These are phyloP conservation scores for Zelostemma sp. DNA, from an alignment of 1,140 invertebrate species.

Conservation along the genomic window DNA sequence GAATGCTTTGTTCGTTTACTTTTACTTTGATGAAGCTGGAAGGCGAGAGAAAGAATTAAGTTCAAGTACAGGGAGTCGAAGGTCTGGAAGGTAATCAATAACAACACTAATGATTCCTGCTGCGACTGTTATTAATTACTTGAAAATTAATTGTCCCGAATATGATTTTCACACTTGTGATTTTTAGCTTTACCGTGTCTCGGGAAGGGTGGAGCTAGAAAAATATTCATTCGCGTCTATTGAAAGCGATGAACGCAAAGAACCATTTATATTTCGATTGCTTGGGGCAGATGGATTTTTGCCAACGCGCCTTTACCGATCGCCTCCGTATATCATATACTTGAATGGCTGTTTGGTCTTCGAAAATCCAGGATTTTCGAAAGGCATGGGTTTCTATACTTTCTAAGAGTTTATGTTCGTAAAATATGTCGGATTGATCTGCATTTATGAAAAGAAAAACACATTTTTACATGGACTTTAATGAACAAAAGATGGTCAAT, in stretches of 20 bases:
- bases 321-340: slow-evolving; percentile 7
- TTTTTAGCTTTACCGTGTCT: too few relatives aligned
- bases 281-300: slow-evolving; percentile 24
- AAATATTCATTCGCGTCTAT: slow-evolving; percentile 39
- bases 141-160: too few relatives aligned
- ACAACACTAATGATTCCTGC: too few relatives aligned
- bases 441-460: slow-evolving; percentile 39
- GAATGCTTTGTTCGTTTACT: too few relatives aligned
- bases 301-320: slow-evolving; percentile 34
- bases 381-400: slow-evolving; percentile 7
- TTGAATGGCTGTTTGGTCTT: slow-evolving; percentile 22
- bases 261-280: slow-evolving; percentile 34
- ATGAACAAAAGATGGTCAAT: too few relatives aligned
- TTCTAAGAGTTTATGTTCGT: slow-evolving; percentile 27
- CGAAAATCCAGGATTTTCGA: slow-evolving; percentile 21
- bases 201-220: slow-evolving; percentile 7
- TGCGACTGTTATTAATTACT: too few relatives aligned
- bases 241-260: slow-evolving; percentile 30
- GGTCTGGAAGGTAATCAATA: too few relatives aligned
- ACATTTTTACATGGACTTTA: not conserved
- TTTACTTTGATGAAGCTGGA: too few relatives aligned
- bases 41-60: too few relatives aligned
- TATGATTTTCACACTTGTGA: too few relatives aligned
- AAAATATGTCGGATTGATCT: slow-evolving; percentile 26
- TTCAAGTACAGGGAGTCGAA: too few relatives aligned